A percentile compares a stretch with the other conserved stretches of the same genome.
phyloP scores from a whole-genome alignment of 2,113 vertebrate genomes.

The Caloenas nicobarica region DNA sequence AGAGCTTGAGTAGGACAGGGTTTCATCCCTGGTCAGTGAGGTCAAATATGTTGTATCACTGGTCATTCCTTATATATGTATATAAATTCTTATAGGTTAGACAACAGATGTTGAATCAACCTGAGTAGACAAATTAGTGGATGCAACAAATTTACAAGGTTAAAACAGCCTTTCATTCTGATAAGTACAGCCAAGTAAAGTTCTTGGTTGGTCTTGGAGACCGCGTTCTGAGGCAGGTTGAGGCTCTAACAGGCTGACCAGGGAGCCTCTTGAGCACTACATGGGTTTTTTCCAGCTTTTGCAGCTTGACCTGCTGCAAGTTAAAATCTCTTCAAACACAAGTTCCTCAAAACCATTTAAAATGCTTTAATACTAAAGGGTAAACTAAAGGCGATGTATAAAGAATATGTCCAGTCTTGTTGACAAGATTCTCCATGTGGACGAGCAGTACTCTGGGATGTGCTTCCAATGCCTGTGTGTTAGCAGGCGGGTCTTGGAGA shows the following conservation, averaged over 20 bases:
- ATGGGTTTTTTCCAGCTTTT: background rate
- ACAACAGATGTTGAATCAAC: background rate
- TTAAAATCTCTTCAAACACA: background rate
- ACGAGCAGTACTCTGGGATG: rapidly evolving
- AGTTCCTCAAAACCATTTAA: background rate
- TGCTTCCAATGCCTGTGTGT: background rate
- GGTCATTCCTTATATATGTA: rapidly evolving
- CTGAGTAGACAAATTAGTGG: background rate
- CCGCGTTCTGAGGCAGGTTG: background rate
- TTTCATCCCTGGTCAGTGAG: background rate
- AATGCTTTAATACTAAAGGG: background rate
- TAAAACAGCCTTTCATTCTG: background rate
- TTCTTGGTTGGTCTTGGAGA: background rate
- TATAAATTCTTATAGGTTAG: background rate
- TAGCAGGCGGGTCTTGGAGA: background rate
- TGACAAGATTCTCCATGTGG: rapidly evolving
- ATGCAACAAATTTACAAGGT: background rate
- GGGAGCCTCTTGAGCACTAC: background rate
- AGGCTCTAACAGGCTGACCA: background rate
- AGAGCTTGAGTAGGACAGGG: background rate
- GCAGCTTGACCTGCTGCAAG: background rate
- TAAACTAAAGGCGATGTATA: background rate
- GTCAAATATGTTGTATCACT: background rate
- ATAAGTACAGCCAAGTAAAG: background rate
- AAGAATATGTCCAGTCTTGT: background rate